Evolutionary conservation across 2,888 invertebrate species (phyloP).

Genomic region (Ectemnius continuus): DNA sequence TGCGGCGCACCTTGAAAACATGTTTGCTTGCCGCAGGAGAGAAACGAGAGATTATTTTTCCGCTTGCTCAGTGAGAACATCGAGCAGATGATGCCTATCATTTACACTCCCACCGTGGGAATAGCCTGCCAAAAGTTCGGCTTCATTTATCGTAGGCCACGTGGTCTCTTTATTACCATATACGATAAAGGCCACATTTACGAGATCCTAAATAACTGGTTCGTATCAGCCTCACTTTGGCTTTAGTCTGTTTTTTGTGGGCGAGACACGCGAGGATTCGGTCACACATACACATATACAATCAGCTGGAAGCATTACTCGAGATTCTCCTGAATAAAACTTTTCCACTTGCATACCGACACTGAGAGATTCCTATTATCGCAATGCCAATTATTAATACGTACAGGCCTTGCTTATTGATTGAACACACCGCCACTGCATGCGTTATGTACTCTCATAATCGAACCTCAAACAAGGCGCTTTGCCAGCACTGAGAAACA

Average conservation of each 20-base stretch:
- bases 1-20: neutral
- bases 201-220: conserved; percentile 96
- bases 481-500: too few relatives aligned
- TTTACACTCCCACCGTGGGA: conserved; percentile 99
- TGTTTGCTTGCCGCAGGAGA: conserved; percentile 83
- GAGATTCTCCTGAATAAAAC: conserved; percentile 1
- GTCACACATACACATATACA: too few relatives aligned
- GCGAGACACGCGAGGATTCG: too few relatives aligned
- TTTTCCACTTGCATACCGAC: too few relatives aligned
- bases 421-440: too few relatives aligned
- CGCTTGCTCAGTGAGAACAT: conserved; percentile 94
- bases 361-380: too few relatives aligned
- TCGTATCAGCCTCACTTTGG: conserved; percentile 70
- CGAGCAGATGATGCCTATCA: conserved; percentile 96
- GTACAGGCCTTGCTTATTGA: too few relatives aligned
- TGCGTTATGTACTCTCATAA: too few relatives aligned
- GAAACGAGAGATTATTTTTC: conserved; percentile 98
- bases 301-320: neutral
- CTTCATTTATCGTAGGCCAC: conserved; percentile 94
- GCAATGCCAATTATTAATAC: too few relatives aligned
- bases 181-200: conserved; percentile 96
- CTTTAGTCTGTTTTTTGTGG: too few relatives aligned
- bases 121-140: conserved; percentile 98
- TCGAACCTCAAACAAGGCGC: too few relatives aligned
- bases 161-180: conserved; percentile 97